A percentile compares a stretch with the other conserved stretches of the same genome.
phyloP scores from a whole-genome alignment of 2,113 vertebrate genomes.

The Alethe castanea region DNA sequence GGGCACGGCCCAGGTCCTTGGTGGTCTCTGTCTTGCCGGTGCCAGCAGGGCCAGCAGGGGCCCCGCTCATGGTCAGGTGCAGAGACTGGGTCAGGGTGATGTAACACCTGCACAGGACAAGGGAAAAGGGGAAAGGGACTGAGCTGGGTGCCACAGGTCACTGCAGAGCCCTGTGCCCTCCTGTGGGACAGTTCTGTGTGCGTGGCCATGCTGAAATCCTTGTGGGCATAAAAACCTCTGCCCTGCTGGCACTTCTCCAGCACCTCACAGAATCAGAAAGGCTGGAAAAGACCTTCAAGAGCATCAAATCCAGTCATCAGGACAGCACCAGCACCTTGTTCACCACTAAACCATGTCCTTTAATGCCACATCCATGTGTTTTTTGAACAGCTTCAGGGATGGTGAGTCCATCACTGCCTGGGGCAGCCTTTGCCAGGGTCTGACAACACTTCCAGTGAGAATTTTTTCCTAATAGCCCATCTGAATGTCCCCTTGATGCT shows the following conservation, averaged over 20 bases:
- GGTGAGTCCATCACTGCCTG: not conserved
- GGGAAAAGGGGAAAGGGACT: not conserved
- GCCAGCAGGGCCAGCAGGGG: conserved; percentile 90
- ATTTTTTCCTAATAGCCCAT: not conserved
- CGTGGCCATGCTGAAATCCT: not conserved
- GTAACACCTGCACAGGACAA: conserved; percentile 81
- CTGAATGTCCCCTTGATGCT: not conserved
- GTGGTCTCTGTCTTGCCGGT: conserved; percentile 97
- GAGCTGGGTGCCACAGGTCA: not conserved
- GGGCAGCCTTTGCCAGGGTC: not conserved
- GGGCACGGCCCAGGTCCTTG: conserved; percentile 91
- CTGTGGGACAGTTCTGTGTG: not conserved
- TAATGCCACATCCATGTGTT: not conserved
- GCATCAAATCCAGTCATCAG: not conserved
- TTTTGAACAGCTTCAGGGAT: not conserved
- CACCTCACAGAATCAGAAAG: fast-evolving
- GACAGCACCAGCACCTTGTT: not conserved
- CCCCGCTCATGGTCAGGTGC: conserved; percentile 94
- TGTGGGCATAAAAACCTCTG: not conserved
- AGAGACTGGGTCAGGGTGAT: conserved; percentile 95
- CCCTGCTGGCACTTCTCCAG: not conserved
- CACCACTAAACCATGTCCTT: not conserved
- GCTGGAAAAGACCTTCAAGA: not conserved
- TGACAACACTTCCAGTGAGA: not conserved
- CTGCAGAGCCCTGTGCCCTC: not conserved